These are phyloP conservation scores for Panzeria rudis DNA, from an alignment of 2,888 invertebrate species.

Conservation along the genomic window DNA sequence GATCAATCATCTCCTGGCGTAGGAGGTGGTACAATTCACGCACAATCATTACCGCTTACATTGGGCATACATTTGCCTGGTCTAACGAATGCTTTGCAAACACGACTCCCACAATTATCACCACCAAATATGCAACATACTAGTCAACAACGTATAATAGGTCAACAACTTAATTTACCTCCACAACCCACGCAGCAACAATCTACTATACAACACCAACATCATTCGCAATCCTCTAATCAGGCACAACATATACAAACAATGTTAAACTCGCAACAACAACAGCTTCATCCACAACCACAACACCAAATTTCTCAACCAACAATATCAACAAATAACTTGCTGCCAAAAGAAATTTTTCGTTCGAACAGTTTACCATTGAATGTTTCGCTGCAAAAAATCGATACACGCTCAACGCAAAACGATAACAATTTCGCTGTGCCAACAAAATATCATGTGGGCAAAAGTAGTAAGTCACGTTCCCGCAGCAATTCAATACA, in stretches of 20 bases:
- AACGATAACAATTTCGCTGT: slow-evolving; percentile 80
- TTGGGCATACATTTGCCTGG: slow-evolving; percentile 69
- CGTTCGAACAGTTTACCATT: slow-evolving; percentile 87
- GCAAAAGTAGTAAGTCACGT: slow-evolving; percentile 78
- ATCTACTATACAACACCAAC: slow-evolving; percentile 69
- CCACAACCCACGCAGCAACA: slow-evolving; percentile 65
- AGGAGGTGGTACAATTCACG: slow-evolving; percentile 63
- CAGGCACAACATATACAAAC: slow-evolving; percentile 71
- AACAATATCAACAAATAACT: slow-evolving; percentile 69
- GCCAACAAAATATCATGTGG: slow-evolving; percentile 80
- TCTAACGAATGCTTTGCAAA: slow-evolving; percentile 68
- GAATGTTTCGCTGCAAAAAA: slow-evolving; percentile 85
- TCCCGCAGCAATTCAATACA: slow-evolving; percentile 83
- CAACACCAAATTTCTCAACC: slow-evolving; percentile 72
- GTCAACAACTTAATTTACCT: slow-evolving; percentile 55
- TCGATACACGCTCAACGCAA: slow-evolving; percentile 76
- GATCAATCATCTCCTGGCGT: slow-evolving; percentile 53
- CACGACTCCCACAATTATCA: slow-evolving; percentile 57
- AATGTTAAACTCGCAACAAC: slow-evolving; percentile 61
- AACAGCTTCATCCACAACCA: slow-evolving; percentile 72
- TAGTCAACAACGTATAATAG: slow-evolving; percentile 63
- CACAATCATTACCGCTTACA: slow-evolving; percentile 74
- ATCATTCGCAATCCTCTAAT: slow-evolving; percentile 71
- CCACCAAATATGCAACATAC: slow-evolving; percentile 73
- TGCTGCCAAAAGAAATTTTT: slow-evolving; percentile 84